These are phyloP conservation scores for Acipenser transmontanus DNA, from an alignment of 2,797 vertebrate genomes.

Conservation along the genomic window DNA sequence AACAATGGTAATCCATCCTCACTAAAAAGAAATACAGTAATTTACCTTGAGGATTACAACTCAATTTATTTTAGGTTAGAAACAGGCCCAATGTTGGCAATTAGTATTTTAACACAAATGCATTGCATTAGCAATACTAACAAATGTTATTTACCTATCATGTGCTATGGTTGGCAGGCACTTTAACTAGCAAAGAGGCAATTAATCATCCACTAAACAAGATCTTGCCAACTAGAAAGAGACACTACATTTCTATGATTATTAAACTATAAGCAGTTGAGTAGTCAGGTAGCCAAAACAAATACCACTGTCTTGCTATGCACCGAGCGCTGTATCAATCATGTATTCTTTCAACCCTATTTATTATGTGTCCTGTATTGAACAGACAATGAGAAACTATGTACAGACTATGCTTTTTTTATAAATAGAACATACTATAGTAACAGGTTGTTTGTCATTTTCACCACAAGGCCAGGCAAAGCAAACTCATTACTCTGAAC, in stretches of 20 bases:
- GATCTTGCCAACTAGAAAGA: neutral
- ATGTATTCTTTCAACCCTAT: too few species aligned
- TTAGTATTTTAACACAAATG: slow-evolving; percentile 45
- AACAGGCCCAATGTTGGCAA: slow-evolving; percentile 63
- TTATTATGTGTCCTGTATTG: too few species aligned
- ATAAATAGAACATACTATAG: too few species aligned
- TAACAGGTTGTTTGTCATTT: too few species aligned
- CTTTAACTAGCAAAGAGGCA: neutral
- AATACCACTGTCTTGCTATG: too few species aligned
- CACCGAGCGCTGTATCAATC: too few species aligned
- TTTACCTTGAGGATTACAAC: slow-evolving; percentile 67
- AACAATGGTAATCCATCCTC: slow-evolving; percentile 64
- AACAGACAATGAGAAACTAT: too few species aligned
- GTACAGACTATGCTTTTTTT: too few species aligned
- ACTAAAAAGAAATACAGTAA: slow-evolving; percentile 54
- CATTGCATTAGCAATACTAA: neutral
- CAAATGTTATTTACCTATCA: neutral
- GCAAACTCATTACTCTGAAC: too few species aligned
- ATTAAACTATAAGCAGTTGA: neutral
- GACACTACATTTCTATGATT: neutral
- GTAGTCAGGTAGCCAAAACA: too few species aligned
- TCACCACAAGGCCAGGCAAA: too few species aligned
- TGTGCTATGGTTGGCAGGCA: neutral
- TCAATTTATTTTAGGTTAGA: slow-evolving; percentile 67
- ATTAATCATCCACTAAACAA: neutral